Evolutionary conservation across 2,888 invertebrate species (phyloP), one percentile per base, ranked within the genome.

Genomic region (Dynastes hyllus): DNA sequence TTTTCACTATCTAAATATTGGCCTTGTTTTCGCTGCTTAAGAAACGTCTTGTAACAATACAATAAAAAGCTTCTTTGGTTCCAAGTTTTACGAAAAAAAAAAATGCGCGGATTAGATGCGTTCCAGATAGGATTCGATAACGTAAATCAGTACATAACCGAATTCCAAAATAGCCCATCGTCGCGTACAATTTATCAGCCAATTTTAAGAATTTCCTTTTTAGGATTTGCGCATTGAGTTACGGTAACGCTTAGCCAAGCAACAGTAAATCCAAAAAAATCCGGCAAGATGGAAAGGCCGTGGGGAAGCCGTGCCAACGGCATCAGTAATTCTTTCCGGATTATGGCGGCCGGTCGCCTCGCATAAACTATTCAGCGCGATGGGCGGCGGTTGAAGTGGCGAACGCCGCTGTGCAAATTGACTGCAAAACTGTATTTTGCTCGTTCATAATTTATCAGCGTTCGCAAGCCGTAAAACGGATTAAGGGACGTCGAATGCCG

Each of bases 371-470:
- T 51, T 69, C 69, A 69, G 29, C 69, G 51, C 51, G 69, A 29
- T 69, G 69, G 51, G 51, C 27, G 51, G 40, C 45, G 16, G 27
- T 22, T 51, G 51, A 69, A 69, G 29, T 69, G 69, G 69, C 69
- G 69, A 69, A 69, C 29, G 51, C 69, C 22, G 51, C 9, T 11
- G 51, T 27, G 69, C 69, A 69, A 69, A 69, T 69, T 51, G 69
- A 69, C 51, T 69, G 69, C 69, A 69, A 69, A 69, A 69, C 69
- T 69, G 67, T 69, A 69, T 69, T 69, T 69, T 69, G 69, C 29
- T 29, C 69, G 69, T 69, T 69, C 51, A 69, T 69, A 51, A 69
- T 69, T 69, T 69, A 69, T 51, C 50, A 69, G 51, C 51, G 50
- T 69, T 69, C 69, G 50, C 50, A 69, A 29, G 51, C n/a, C 51